Evolutionary conservation across 2,888 invertebrate genomes (phyloP).

Genomic region (Orchesellides sinensis): DNA sequence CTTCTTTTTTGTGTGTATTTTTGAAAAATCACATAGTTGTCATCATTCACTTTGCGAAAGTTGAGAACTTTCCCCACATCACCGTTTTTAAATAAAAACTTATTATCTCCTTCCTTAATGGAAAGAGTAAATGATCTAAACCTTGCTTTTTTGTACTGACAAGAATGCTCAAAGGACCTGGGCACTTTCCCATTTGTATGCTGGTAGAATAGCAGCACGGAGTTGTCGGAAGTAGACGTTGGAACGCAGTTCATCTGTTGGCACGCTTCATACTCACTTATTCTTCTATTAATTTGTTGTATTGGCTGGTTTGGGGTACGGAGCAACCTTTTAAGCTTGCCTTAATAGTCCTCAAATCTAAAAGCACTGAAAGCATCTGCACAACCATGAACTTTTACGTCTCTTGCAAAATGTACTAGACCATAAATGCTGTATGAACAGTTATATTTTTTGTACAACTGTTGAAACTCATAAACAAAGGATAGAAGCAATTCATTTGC

Average conservation of each 20-base stretch:
- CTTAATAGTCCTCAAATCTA: constrained; percentile 71
- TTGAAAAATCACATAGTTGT: neutral
- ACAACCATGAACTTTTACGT: constrained; percentile 65
- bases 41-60: neutral
- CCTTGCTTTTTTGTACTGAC: neutral
- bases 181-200: too few species aligned
- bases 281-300: constrained; percentile 23
- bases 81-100: neutral
- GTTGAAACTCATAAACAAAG: neutral
- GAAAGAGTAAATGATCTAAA: neutral
- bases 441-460: neutral
- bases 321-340: constrained; percentile 43
- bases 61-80: neutral
- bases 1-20: too few species aligned
- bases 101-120: neutral
- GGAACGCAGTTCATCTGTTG: neutral
- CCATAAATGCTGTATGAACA: constrained; percentile 72
- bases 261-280: neutral
- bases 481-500: neutral
- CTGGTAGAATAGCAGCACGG: neutral
- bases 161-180: neutral
- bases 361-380: constrained; percentile 72
- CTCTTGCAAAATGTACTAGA: constrained; percentile 71
- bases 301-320: constrained; percentile 3
- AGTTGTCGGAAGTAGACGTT: neutral